phyloP scores from a whole-genome alignment of 2,888 invertebrate species.

The Lysandra bellargus region DNA sequence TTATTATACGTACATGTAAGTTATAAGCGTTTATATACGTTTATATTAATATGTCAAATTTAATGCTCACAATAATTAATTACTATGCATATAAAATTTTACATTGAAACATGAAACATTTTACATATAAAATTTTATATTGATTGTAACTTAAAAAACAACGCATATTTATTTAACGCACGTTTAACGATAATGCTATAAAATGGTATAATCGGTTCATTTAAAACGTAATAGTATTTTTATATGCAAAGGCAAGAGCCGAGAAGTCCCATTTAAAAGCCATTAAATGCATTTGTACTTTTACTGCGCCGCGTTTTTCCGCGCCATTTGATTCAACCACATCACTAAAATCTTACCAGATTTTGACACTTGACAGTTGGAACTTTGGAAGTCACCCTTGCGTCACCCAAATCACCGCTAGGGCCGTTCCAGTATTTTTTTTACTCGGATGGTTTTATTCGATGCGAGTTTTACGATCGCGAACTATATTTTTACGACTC shows the following conservation, averaged over 20 bases:
- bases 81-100: not conserved
- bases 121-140: not conserved
- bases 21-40: no score
- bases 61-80: no score
- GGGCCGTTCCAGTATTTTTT: conserved; percentile 48
- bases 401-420: conserved; percentile 38
- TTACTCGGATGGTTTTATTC: conserved; percentile 70
- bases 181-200: not conserved
- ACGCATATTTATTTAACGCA: not conserved
- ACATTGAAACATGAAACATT: no score
- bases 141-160: not conserved
- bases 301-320: conserved; percentile 36
- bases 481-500: conserved; percentile 74
- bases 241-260: not conserved
- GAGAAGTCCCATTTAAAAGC: conserved; percentile 13
- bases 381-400: conserved; percentile 28
- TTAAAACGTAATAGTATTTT: conserved; percentile 8
- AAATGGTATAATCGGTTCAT: not conserved
- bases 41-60: no score
- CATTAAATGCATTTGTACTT: conserved; percentile 14
- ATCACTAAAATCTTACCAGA: conserved; percentile 4
- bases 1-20: no score
- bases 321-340: conserved; percentile 36
- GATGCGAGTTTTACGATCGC: conserved; percentile 67
- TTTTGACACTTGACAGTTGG: not conserved